Conservation (phyloP, 2,797 vertebrate species). For the Lacerta viridis region DNA sequence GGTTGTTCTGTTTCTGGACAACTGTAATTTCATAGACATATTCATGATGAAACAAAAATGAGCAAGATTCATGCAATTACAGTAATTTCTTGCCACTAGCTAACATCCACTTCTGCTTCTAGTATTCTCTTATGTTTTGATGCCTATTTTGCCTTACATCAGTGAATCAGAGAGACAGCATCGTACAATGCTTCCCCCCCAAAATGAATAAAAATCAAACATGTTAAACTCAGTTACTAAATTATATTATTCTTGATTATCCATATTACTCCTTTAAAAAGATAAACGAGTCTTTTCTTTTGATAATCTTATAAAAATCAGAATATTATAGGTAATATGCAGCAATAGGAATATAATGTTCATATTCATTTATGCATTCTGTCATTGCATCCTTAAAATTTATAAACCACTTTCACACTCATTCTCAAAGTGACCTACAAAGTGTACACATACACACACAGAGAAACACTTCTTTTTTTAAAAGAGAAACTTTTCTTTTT, state of each 20-base stretch:
- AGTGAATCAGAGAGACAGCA: neutral
- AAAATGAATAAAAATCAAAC: slow-evolving; percentile 13
- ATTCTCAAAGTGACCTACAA: neutral
- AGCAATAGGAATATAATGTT: neutral
- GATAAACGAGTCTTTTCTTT: neutral
- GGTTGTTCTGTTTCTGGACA: neutral
- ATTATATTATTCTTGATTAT: neutral
- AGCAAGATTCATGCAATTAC: neutral
- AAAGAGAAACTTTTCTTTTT: neutral
- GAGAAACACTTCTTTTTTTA: neutral
- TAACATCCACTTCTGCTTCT: neutral
- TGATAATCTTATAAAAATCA: neutral
- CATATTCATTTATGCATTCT: neutral
- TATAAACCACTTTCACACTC: neutral
- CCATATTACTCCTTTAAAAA: slow-evolving; percentile 18
- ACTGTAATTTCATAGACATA: neutral
- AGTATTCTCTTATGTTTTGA: neutral
- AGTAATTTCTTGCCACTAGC: neutral
- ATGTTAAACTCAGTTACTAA: slow-evolving; percentile 35
- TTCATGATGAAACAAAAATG: neutral
- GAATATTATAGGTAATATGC: neutral
- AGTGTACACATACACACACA: neutral
- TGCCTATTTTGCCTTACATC: neutral
- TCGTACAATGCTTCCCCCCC: slow-evolving; percentile 11
- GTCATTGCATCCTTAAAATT: neutral